Percentiles rank a stretch among this genome's conserved stretches.
Conservation (phyloP, 2,797 vertebrate species). For the Diglossa cyanea region DNA sequence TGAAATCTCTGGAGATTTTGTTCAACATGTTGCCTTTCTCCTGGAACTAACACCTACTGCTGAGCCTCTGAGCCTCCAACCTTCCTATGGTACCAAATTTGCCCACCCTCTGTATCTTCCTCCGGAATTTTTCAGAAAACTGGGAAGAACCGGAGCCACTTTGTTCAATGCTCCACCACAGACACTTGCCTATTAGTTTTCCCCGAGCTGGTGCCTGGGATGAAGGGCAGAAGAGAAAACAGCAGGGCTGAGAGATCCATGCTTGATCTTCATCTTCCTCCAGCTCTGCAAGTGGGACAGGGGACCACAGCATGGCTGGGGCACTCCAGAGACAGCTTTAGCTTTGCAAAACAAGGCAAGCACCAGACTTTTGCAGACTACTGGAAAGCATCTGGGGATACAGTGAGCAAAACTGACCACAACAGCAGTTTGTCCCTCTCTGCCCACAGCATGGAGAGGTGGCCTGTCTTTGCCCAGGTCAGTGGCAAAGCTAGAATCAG, state of each 20-base stretch:
- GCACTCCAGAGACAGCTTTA: neutral
- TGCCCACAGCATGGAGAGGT: neutral
- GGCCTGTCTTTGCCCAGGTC: neutral
- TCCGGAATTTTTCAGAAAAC: neutral
- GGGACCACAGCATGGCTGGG: accelerated
- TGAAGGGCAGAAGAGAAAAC: neutral
- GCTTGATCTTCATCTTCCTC: neutral
- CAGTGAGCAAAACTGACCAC: neutral
- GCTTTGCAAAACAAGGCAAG: neutral
- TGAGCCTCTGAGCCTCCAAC: neutral
- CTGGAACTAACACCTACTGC: neutral
- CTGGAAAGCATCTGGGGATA: neutral
- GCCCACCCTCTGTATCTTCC: accelerated
- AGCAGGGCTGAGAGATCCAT: neutral
- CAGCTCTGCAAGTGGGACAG: neutral
- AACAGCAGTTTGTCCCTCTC: neutral
- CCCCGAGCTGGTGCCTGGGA: neutral
- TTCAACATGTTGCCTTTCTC: accelerated
- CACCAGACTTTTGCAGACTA: neutral
- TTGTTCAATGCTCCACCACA: neutral
- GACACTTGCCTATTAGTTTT: neutral
- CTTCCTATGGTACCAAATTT: neutral
- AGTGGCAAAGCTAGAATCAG: neutral
- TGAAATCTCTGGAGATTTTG: neutral
- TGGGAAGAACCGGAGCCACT: neutral